These are phyloP conservation scores for Drosophila vallismaia DNA, from an alignment of 2,888 invertebrate species.

Conservation along the genomic window DNA sequence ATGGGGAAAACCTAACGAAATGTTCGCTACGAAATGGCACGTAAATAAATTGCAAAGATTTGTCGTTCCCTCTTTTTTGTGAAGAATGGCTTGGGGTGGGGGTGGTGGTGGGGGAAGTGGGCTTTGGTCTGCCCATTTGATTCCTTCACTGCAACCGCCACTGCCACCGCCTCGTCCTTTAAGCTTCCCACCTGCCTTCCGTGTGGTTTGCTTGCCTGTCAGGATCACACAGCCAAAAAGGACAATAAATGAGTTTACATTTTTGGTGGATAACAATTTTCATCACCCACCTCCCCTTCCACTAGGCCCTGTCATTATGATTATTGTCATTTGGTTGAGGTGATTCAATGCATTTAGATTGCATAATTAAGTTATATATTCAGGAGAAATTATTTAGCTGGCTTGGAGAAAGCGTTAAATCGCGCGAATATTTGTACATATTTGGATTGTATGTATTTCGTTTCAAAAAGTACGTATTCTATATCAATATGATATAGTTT, in stretches of 20 bases:
- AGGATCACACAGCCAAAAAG: conserved; percentile 45
- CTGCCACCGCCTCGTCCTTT: too few relatives aligned
- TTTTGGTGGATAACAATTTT: conserved; percentile 57
- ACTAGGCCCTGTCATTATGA: conserved; percentile 63
- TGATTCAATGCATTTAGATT: conserved; percentile 80
- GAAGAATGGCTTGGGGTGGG: conserved; percentile 3
- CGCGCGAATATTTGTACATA: too few relatives aligned
- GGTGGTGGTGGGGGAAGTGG: background rate
- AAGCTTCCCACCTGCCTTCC: conserved; percentile 21
- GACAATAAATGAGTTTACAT: conserved; percentile 75
- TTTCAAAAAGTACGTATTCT: too few relatives aligned
- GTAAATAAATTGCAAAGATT: conserved; percentile 80
- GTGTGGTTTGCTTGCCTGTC: conserved; percentile 32
- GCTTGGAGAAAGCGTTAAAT: background rate
- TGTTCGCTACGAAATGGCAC: conserved; percentile 74
- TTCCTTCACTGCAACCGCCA: too few relatives aligned
- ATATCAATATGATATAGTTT: too few relatives aligned
- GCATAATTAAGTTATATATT: conserved; percentile 68
- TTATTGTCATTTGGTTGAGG: conserved; percentile 77
- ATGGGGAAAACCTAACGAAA: conserved; percentile 70
- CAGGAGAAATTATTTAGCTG: background rate
- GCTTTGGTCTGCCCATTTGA: conserved; percentile 1
- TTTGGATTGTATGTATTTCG: too few relatives aligned
- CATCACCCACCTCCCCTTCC: background rate
- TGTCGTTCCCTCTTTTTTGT: conserved; percentile 53